phyloP scores from a whole-genome alignment of 2,888 invertebrate genomes.

The Thyatira batis region DNA sequence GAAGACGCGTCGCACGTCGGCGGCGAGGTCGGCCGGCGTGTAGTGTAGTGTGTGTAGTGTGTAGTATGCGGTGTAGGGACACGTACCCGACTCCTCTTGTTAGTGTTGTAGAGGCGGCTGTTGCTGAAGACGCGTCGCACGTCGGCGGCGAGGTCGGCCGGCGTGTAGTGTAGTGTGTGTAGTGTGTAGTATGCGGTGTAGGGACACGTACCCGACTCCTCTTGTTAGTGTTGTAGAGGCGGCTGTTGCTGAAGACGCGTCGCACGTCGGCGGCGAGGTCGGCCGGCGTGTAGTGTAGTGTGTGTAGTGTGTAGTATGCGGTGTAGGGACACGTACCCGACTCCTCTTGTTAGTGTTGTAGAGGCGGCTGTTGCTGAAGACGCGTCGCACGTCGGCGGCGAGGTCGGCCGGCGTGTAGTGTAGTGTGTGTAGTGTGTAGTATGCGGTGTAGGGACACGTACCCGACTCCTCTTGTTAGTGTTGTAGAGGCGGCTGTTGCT shows the following conservation, averaged over 20 bases:
- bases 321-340: conserved; percentile 46
- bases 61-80: background rate
- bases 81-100: conserved; percentile 83
- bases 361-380: conserved; percentile 94
- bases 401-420: too few relatives aligned
- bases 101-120: conserved; percentile 94
- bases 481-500: conserved; percentile 94
- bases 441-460: conserved; percentile 26
- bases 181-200: background rate
- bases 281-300: too few relatives aligned
- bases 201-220: conserved; percentile 64
- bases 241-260: conserved; percentile 94
- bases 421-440: too few relatives aligned
- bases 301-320: background rate
- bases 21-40: too few relatives aligned
- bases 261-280: conserved; percentile 93
- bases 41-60: too few relatives aligned
- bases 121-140: conserved; percentile 94
- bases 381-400: conserved; percentile 91
- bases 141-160: conserved; percentile 93
- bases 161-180: too few relatives aligned
- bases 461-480: conserved; percentile 87
- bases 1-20: conserved; percentile 94
- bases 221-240: conserved; percentile 94
- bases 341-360: conserved; percentile 93